Evolutionary conservation across 2,797 vertebrate genomes (phyloP).

Genomic region (Microctenopoma stevenorrisi): DNA sequence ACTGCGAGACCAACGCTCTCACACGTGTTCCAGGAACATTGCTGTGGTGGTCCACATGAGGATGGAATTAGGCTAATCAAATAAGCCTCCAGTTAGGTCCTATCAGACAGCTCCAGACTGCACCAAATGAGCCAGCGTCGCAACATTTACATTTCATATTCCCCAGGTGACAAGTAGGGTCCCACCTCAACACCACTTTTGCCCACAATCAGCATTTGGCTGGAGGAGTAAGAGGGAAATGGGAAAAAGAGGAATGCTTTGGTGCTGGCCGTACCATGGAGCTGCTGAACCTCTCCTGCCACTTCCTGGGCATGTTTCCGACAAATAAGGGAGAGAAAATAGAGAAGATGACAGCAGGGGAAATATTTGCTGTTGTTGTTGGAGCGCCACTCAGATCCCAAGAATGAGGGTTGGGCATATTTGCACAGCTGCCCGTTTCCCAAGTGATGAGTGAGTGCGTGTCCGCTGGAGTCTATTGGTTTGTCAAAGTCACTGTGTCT

Average conservation of each 20-base stretch:
- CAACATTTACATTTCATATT: conserved; percentile 81
- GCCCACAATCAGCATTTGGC: conserved; percentile 68
- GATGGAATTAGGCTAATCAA: conserved; percentile 84
- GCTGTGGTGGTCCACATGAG: conserved; percentile 73
- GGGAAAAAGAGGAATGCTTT: conserved; percentile 39
- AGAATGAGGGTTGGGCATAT: conserved; percentile 76
- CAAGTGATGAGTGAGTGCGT: conserved; percentile 65
- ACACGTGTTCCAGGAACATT: conserved; percentile 75
- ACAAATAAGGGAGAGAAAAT: conserved; percentile 71
- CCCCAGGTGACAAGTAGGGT: conserved; percentile 70
- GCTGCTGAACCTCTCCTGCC: conserved; percentile 55
- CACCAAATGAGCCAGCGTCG: conserved; percentile 75
- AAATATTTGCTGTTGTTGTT: conserved; percentile 82
- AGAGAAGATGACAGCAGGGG: conserved; percentile 77
- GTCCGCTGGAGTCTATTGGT: conserved; percentile 75
- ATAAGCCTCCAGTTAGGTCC: conserved; percentile 82
- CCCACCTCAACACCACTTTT: conserved; percentile 53
- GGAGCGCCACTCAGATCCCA: conserved; percentile 70
- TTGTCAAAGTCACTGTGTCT: conserved; percentile 75
- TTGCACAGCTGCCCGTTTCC: conserved; percentile 80
- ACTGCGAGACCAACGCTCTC: conserved; percentile 71
- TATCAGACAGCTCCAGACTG: conserved; percentile 83
- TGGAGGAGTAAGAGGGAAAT: conserved; percentile 51
- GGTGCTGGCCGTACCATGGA: conserved; percentile 41
- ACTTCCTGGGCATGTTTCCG: conserved; percentile 61